Evolutionary conservation across 2,888 invertebrate species (phyloP), one percentile per base, ranked within the genome.

Genomic region (Chelonus formosanus): DNA sequence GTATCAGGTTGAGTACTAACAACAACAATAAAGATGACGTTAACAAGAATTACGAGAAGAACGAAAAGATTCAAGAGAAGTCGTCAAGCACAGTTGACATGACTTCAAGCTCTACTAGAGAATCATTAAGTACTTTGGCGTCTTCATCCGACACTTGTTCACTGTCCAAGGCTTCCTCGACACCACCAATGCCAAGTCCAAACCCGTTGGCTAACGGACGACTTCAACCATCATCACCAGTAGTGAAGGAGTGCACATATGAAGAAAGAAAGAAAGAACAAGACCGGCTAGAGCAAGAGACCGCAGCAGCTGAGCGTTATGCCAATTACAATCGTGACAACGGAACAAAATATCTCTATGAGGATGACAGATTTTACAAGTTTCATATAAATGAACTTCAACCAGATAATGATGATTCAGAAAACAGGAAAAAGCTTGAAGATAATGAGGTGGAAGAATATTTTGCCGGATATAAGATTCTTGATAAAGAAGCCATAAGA

Each of bases 401-500:
- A 82, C 75, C 70, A 70, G 85, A 84, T 83, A 78, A 75, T 67
- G 75, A 75, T 70, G 86, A 86, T 47, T 65, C 63, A 58, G 65
- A 68, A 45, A 62, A 45, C 7, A 71, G 72, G 47, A 69, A 72
- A 7, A 66, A 67, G 61, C 78, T 75, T 56, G 76, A 73, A 40
- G 77, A 84, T 34, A 88, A 88, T 74, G 88, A 91, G 74, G 80
- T 78, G 61, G 85, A 85, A 68, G 91, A 91, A 80, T 90, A 89
- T 73, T 94, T 94, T 80, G 94, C 93, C 6, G 94, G 94, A 6
- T 90, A 90, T 73, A 91, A 90, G 86, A 93, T 93, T 85, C 82
- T 87, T 65, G 86, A 88, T 68, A 89, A 91, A 48, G 90, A 92
- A 62, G 93, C 95, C 63, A 96, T 97, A 79, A 89, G 92, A 73